Base-by-base conservation (phyloP, 1,140 invertebrate genomes). In the Drosophila trapezifrons region DNA sequence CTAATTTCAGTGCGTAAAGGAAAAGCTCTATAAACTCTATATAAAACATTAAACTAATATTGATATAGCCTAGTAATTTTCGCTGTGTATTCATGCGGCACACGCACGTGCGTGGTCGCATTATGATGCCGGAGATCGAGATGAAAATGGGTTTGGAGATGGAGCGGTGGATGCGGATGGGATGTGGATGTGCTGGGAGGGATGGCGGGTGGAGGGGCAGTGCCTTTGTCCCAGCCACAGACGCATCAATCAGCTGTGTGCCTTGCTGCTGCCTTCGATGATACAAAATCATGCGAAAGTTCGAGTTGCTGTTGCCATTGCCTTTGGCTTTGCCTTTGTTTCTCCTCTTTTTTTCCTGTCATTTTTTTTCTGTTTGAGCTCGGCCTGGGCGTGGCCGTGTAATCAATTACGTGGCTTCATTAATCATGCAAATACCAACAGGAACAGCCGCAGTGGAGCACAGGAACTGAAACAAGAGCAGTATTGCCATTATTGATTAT, bases 351-450 rank as follows among this genome's bases (percentile, higher is more conserved):
- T 59, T 38, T 76, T n/a, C 12, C 15, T 9, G 18, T n/a, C n/a
- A 18, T 5, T 40, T 15, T 38, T 43, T 66, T 42, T 29, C 37
- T 47, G 46, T 42, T 66, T 22, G 38, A 40, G 22, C 29, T 5
- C 29, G 20, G 54, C 43, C 51, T 56, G 71, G 83, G 83, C 71
- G 83, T 87, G 71, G 79, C 66, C 72, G 45, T 87, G 67, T 83
- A 86, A 87, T 86, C 83, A 86, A 87, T 86, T 86, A 86, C 76
- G 67, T 87, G 79, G 79, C 65, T 86, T 87, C 83, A 86, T 86
- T 86, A 86, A 86, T 86, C 83, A 86, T 87, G 83, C 83, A 86
- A 86, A 86, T 87, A 82, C 76, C 76, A 70, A 70, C 75, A 65
- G 64, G 32, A 67, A 63, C 64, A 46, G 46, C 22, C 49, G 46